phyloP scores from a whole-genome alignment of 2,113 vertebrate genomes.

The Epinephelus fuscoguttatus region DNA sequence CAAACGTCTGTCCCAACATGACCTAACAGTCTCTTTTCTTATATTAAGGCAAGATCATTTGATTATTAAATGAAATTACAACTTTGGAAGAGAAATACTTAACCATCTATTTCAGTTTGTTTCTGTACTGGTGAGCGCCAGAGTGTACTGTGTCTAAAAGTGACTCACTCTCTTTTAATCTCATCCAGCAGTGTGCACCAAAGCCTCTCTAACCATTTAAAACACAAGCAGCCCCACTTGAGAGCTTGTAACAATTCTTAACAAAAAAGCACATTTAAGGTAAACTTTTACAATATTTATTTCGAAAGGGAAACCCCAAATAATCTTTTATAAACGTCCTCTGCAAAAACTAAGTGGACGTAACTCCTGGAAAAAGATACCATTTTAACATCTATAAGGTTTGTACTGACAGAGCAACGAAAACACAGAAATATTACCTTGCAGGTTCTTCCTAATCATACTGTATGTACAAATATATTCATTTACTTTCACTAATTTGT shows the following conservation, averaged over 20 bases:
- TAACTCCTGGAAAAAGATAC: neutral
- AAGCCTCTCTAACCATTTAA: neutral
- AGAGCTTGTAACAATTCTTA: neutral
- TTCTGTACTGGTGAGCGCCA: neutral
- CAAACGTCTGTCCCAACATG: neutral
- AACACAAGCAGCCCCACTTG: neutral
- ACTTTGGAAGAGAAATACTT: neutral
- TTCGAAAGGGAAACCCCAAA: slow-evolving; percentile 30
- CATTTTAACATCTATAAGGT: slow-evolving; percentile 30
- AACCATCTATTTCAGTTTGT: neutral
- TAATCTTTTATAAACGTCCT: neutral
- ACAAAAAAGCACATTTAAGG: slow-evolving; percentile 21
- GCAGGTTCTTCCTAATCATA: slow-evolving; percentile 3
- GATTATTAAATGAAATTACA: slow-evolving; percentile 12
- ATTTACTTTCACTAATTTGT: slow-evolving; percentile 10
- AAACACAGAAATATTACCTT: slow-evolving; percentile 25
- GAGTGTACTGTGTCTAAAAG: neutral
- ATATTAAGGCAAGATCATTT: slow-evolving; percentile 56
- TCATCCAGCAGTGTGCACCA: neutral
- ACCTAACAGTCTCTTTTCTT: slow-evolving; percentile 40
- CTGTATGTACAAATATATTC: slow-evolving; percentile 40
- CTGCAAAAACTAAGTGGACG: slow-evolving; percentile 7
- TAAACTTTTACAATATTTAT: slow-evolving; percentile 44
- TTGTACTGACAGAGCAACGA: slow-evolving; percentile 1
- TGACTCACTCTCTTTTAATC: neutral